These are phyloP conservation scores for Acrobasis suavella DNA, from an alignment of 2,888 invertebrate genomes.

Conservation along the genomic window DNA sequence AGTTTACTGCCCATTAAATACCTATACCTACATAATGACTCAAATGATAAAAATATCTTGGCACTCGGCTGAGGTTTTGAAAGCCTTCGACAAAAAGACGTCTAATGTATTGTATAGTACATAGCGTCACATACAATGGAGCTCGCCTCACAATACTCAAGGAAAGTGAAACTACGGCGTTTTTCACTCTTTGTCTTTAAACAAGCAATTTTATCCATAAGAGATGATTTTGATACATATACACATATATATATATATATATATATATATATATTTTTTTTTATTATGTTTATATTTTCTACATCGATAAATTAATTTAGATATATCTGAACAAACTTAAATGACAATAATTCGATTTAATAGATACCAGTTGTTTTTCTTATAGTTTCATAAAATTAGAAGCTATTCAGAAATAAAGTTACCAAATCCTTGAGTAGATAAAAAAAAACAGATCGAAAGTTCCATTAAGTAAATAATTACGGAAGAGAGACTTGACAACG, in stretches of 20 bases:
- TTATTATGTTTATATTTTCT: slow-evolving; percentile 25
- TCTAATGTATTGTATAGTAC: slow-evolving; percentile 41
- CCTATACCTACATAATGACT: slow-evolving; percentile 8
- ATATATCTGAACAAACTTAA: no score
- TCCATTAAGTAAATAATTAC: neutral
- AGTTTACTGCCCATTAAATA: slow-evolving; percentile 29
- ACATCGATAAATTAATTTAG: neutral
- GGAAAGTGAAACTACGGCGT: slow-evolving; percentile 63
- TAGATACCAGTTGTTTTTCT: no score
- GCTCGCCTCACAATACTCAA: slow-evolving; percentile 51
- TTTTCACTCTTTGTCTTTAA: slow-evolving; percentile 53
- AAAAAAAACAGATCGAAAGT: neutral
- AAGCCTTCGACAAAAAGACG: slow-evolving; percentile 49
- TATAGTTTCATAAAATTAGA: no score
- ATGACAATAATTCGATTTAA: no score
- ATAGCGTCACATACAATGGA: slow-evolving; percentile 49
- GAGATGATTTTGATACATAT: slow-evolving; percentile 61
- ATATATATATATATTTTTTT: no score
- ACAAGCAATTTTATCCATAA: slow-evolving; percentile 50
- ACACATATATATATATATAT: no score
- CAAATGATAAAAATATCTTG: slow-evolving; percentile 8
- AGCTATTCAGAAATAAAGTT: neutral
- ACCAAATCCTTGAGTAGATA: no score
- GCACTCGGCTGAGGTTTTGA: slow-evolving; percentile 19
- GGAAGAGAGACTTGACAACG: neutral